phyloP scores from a whole-genome alignment of 1,140 invertebrate species.

The Epicauta chinensis region DNA sequence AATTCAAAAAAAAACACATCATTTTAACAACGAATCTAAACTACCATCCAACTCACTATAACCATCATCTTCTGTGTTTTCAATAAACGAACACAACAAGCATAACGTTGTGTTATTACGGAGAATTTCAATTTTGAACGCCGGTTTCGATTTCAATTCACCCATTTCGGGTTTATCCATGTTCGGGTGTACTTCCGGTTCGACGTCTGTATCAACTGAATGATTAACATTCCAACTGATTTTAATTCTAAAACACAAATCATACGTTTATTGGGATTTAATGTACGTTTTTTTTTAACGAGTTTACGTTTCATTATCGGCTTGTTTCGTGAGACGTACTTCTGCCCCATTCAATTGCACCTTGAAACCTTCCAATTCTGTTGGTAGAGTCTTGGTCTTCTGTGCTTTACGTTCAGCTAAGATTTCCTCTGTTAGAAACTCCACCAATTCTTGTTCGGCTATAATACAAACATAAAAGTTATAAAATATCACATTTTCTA shows the following conservation, averaged over 20 bases:
- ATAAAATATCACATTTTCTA: neutral
- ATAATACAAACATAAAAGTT: conserved; percentile 19
- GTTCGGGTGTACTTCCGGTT: conserved; percentile 55
- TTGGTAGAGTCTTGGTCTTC: conserved; percentile 65
- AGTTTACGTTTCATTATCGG: conserved; percentile 67
- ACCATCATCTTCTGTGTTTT: conserved; percentile 57
- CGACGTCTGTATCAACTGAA: conserved; percentile 72
- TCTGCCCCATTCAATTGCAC: conserved; percentile 70
- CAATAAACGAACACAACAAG: conserved; percentile 75
- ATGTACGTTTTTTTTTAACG: neutral
- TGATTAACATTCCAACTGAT: conserved; percentile 86
- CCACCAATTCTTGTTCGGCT: conserved; percentile 81
- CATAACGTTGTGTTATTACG: conserved; percentile 68
- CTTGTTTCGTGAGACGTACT: conserved; percentile 66
- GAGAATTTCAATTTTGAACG: conserved; percentile 76
- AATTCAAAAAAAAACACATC: conserved; percentile 31
- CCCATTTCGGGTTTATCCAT: conserved; percentile 64
- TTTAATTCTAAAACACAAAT: conserved; percentile 52
- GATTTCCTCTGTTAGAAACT: conserved; percentile 85
- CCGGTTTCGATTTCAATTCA: conserved; percentile 81
- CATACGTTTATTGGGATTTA: neutral
- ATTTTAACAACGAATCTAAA: conserved; percentile 3
- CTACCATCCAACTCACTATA: conserved; percentile 53
- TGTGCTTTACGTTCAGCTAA: conserved; percentile 76
- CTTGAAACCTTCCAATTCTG: conserved; percentile 71